A percentile compares a stretch with the other conserved stretches of the same genome.
Conservation (phyloP, 2,113 vertebrate genomes). For the Ahaetulla prasina region DNA sequence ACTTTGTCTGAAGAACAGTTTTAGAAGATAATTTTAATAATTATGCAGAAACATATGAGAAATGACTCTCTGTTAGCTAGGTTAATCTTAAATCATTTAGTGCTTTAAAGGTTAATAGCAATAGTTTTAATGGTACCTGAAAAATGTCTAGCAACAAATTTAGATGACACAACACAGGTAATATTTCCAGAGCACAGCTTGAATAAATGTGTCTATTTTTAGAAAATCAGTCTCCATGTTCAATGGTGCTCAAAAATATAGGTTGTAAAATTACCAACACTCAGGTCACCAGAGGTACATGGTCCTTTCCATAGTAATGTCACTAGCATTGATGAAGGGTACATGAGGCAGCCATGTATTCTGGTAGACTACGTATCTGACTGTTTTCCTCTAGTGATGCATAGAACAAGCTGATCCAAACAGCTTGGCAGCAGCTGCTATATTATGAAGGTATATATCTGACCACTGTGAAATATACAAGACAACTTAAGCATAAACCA, state of each 20-base stretch:
- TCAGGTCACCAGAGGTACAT: background rate
- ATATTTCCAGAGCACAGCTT: background rate
- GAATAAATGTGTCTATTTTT: background rate
- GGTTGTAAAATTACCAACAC: background rate
- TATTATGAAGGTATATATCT: background rate
- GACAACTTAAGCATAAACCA: background rate
- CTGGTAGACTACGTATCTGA: background rate
- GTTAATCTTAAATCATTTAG: background rate
- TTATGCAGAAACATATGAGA: background rate
- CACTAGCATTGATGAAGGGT: background rate
- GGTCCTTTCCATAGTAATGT: background rate
- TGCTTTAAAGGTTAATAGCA: background rate
- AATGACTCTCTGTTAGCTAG: background rate
- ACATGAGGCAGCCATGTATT: background rate
- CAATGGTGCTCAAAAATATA: background rate
- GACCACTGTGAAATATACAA: background rate
- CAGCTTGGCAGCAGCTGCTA: background rate
- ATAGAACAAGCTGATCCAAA: background rate
- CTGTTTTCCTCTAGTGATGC: background rate
- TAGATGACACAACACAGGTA: background rate
- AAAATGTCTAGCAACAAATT: background rate
- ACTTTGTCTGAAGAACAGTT: background rate
- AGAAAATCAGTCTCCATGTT: background rate
- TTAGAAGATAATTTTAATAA: background rate
- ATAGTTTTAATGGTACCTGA: background rate